Percentiles rank a stretch among this genome's conserved stretches.
phyloP scores from a whole-genome alignment of 2,113 vertebrate genomes.

The Turnix velox region DNA sequence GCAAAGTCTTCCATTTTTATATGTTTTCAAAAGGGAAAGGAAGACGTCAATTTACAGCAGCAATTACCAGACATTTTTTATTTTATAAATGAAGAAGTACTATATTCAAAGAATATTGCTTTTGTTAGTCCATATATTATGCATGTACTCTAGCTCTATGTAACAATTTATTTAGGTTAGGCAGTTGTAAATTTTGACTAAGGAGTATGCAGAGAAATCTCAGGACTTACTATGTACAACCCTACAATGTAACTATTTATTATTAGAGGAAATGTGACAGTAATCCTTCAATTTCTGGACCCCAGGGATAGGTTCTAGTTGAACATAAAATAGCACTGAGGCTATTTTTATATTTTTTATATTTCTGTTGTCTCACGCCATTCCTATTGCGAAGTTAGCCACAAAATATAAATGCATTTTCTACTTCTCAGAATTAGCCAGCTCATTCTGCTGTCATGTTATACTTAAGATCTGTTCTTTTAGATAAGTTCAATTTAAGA shows the following conservation, averaged over 20 bases:
- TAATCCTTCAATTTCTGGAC: background rate
- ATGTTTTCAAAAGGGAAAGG: background rate
- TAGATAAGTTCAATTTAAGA: background rate
- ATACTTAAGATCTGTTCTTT: background rate
- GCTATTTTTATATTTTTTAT: no score
- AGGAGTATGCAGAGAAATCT: background rate
- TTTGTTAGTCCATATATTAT: background rate
- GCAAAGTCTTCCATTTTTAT: background rate
- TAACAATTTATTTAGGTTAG: background rate
- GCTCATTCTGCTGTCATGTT: background rate
- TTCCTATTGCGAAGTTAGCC: conserved; percentile 26
- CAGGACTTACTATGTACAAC: background rate
- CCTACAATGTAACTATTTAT: background rate
- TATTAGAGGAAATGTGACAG: background rate
- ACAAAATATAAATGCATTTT: conserved; percentile 1
- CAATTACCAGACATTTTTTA: background rate
- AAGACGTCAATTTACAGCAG: background rate
- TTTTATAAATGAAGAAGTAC: background rate
- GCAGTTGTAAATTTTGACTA: background rate
- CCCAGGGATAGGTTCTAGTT: background rate
- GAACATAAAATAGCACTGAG: background rate
- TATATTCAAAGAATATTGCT: background rate
- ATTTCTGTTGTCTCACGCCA: background rate
- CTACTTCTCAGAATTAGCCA: background rate
- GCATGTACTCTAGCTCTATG: background rate